These are phyloP conservation scores for Tanytarsus gracilentus DNA, from an alignment of 2,888 invertebrate species.

Conservation along the genomic window DNA sequence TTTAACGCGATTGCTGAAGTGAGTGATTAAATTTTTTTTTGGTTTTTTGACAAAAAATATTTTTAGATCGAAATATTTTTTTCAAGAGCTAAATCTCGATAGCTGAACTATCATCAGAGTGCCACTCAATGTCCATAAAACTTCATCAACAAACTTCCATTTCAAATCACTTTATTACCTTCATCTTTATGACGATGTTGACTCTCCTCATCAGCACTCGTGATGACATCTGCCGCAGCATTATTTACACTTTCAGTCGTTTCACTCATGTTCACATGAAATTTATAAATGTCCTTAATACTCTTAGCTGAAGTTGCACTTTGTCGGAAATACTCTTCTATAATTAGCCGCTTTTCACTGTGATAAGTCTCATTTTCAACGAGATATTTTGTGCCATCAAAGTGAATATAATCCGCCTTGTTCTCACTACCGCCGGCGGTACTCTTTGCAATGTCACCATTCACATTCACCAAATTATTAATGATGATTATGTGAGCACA, in stretches of 20 bases:
- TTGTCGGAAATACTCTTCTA: conserved; percentile 18
- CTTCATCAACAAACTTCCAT: no score
- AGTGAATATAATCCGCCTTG: conserved; percentile 1
- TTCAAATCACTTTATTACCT: no score
- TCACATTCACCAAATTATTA: conserved; percentile 11
- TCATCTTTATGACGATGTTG: neutral
- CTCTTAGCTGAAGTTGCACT: conserved; percentile 9
- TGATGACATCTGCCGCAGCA: neutral
- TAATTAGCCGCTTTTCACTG: conserved; percentile 12
- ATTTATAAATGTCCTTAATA: conserved; percentile 15
- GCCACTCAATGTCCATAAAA: no score
- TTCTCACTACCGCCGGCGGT: neutral
- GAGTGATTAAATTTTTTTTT: no score
- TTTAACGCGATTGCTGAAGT: no score
- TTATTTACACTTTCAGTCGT: neutral
- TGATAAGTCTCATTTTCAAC: conserved; percentile 25
- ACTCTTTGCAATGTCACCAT: neutral
- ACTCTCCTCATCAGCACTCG: neutral
- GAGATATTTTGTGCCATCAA: conserved; percentile 21
- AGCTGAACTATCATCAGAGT: no score
- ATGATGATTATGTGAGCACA: conserved; percentile 4
- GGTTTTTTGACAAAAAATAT: no score
- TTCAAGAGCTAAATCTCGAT: no score
- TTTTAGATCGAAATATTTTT: no score
- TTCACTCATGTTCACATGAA: neutral